Percentiles rank a stretch among this genome's conserved stretches.
Evolutionary conservation across 2,797 vertebrate species (phyloP).

Genomic region (Thripadectes ignobilis): DNA sequence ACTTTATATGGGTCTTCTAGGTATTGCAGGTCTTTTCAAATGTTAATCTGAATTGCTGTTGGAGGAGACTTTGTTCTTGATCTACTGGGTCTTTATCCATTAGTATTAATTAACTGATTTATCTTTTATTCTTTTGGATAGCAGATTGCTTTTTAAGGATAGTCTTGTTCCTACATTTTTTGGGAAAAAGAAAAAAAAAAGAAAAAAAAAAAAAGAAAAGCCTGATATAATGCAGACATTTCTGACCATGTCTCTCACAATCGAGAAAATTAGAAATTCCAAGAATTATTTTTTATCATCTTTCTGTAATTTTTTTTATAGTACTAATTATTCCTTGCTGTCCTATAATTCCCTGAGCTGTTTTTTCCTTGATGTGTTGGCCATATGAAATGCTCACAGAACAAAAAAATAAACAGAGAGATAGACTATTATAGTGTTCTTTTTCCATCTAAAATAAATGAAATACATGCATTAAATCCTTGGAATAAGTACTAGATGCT

Average conservation of each 20-base stretch:
- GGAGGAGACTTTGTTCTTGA: not conserved
- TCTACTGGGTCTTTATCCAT: not conserved
- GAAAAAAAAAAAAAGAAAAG: too few species aligned
- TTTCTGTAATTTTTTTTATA: not conserved
- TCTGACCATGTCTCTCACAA: not conserved
- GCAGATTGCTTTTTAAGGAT: not conserved
- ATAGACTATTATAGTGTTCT: not conserved
- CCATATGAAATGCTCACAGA: not conserved
- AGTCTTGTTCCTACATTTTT: not conserved
- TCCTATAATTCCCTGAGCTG: not conserved
- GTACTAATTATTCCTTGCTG: not conserved
- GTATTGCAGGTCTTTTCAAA: conserved; percentile 27
- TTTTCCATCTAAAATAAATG: not conserved
- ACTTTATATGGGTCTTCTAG: not conserved
- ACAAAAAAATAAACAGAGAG: not conserved
- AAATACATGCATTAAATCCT: not conserved
- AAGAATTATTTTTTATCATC: not conserved
- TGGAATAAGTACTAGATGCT: not conserved
- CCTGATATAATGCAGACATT: not conserved
- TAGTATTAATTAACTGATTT: not conserved
- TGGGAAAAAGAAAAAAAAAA: too few species aligned
- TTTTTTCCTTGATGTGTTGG: not conserved
- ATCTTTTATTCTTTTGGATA: not conserved
- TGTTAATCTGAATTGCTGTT: conserved; percentile 17
- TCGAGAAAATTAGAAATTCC: not conserved